Evolutionary conservation across 2,888 invertebrate species (phyloP).

Genomic region (Cremastinae sp.): DNA sequence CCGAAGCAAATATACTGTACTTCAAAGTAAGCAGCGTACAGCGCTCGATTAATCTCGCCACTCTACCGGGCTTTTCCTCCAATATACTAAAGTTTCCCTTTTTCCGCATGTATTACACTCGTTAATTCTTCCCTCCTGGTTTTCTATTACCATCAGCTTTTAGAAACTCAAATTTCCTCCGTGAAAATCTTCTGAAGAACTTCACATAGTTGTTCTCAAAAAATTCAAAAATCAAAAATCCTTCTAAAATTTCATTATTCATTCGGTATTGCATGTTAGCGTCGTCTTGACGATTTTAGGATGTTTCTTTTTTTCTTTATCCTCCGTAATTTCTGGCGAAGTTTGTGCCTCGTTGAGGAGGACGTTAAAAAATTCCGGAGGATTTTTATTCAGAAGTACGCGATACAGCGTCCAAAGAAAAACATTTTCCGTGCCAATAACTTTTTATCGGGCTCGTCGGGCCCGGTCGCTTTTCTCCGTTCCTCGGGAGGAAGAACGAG

Average conservation of each 20-base stretch:
- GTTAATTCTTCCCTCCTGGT: conserved; percentile 7
- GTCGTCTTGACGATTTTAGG: background rate
- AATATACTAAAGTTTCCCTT: too few relatives aligned
- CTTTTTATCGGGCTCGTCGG: conserved; percentile 72
- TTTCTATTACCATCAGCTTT: too few relatives aligned
- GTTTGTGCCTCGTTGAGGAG: background rate
- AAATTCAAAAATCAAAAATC: too few relatives aligned
- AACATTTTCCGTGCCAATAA: conserved; percentile 74
- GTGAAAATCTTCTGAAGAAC: too few relatives aligned
- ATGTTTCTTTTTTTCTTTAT: conserved; percentile 21
- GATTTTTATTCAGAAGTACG: conserved; percentile 13
- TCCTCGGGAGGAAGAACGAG: conserved; percentile 31
- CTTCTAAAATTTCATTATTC: too few relatives aligned
- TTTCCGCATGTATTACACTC: background rate
- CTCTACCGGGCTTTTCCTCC: conserved; percentile 52
- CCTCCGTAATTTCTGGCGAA: background rate
- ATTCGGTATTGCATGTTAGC: too few relatives aligned
- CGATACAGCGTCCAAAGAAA: conserved; percentile 31
- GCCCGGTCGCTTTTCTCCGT: conserved; percentile 31
- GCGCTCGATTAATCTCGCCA: conserved; percentile 72
- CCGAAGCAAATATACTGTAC: conserved; percentile 58
- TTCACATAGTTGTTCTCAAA: too few relatives aligned
- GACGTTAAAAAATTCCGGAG: background rate
- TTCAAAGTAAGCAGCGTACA: conserved; percentile 69
- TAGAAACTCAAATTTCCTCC: too few relatives aligned